These are phyloP conservation scores for Rhopalosiphum nymphaeae DNA, from an alignment of 2,888 invertebrate genomes.

Conservation along the genomic window DNA sequence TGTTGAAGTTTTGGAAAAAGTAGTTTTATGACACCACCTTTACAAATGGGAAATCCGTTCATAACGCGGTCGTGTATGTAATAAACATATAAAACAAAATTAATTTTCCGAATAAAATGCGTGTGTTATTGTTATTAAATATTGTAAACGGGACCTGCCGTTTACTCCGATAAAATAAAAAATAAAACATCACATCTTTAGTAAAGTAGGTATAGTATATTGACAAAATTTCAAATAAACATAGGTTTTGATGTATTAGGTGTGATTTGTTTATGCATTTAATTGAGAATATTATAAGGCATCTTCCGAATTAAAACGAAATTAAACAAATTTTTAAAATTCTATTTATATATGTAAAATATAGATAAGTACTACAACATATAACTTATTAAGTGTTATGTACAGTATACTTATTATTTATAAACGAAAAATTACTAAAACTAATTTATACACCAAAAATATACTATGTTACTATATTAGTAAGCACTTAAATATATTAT, in stretches of 20 bases:
- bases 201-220: neutral
- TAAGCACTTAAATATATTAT: too few relatives aligned
- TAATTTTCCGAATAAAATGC: neutral
- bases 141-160: neutral
- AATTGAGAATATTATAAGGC: neutral
- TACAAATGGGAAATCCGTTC: neutral
- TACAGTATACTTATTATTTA: neutral
- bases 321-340: neutral
- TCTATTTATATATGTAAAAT: neutral
- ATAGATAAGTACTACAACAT: neutral
- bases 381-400: neutral
- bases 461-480: neutral
- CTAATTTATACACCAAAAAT: neutral
- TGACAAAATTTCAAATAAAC: neutral
- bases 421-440: neutral
- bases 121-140: neutral
- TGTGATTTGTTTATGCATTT: neutral
- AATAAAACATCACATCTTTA: neutral
- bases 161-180: neutral
- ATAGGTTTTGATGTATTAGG: neutral
- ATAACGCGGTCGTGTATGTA: neutral
- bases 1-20: neutral
- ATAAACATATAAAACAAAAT: neutral
- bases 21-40: neutral
- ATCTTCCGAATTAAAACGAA: neutral